Conservation (phyloP, 2,888 invertebrate species). For the Megalurothrips usitatus region DNA sequence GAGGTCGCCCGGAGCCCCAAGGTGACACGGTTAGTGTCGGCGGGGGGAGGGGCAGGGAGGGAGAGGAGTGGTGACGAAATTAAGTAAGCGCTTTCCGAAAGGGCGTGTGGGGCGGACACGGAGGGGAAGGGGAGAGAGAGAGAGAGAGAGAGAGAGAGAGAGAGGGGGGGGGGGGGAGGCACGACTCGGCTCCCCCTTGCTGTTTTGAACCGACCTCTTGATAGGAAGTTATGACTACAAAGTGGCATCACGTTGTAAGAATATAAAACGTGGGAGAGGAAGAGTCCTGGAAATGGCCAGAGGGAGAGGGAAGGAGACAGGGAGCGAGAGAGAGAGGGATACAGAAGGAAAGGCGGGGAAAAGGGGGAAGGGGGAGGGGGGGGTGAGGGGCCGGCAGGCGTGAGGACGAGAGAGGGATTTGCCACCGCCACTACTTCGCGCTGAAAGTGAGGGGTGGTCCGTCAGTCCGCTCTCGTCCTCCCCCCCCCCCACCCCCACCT, state of each 20-base stretch:
- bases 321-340: not conserved
- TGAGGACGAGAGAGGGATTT: constrained; percentile 5
- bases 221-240: constrained; percentile 26
- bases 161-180: not conserved
- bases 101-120: no score
- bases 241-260: constrained; percentile 13
- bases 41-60: no score
- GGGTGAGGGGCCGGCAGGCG: not conserved
- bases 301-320: not conserved
- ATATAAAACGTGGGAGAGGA: constrained; percentile 4
- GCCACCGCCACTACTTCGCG: not conserved
- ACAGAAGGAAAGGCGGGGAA: not conserved
- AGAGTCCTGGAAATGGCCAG: constrained; percentile 1
- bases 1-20: no score
- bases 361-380: not conserved
- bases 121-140: no score
- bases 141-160: no score
- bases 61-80: no score
- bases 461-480: not conserved
- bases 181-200: not conserved
- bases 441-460: constrained; percentile 19
- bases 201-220: constrained; percentile 12
- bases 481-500: not conserved
- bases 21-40: no score
- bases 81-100: no score